Base-by-base conservation (phyloP, 2,888 invertebrate species). In the Diogma glabrata region DNA sequence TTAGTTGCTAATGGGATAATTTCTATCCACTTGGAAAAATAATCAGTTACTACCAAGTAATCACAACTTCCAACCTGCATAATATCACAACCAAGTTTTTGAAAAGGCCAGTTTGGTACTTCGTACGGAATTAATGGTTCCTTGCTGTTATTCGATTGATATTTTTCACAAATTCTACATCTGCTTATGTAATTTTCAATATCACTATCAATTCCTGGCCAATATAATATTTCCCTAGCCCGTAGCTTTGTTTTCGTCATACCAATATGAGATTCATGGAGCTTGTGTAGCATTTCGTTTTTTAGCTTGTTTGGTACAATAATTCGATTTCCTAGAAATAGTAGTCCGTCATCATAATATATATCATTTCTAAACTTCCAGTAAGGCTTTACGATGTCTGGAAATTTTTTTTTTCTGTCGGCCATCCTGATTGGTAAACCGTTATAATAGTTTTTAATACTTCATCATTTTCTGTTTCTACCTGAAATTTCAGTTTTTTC, bases 391-490 rank as follows among this genome's bases (percentile, higher is more conserved):
- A 36, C 28, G 10, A 3, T 28, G 10, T 28, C 28, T 12, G 28
- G 28, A 3, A 28, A n/a, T n/a, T 3, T 28, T 4, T 28, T 28
- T 28, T 28, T n/a, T 28, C 3, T 10, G 10, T 28, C 3, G 4
- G 28, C 4, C 28, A 28, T 28, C 28, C 28, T n/a, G 10, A 2
- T 28, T 28, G 28, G 3, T 3, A 28, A 14, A 8, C 16, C 7
- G 2, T 14, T 2, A 9, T 14, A 10, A 14, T 22, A 7, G 20
- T 6, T 10, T 24, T 22, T 22, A 19, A 10, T 9, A 47, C 51
- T 51, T 33, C 53, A 51, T 3, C 58, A 58, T 16, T 57, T 16
- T 17, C 56, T 56, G 50, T 56, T 51, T 43, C 52, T 53, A 24
- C n/a, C n/a, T n/a, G n/a, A n/a, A n/a, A n/a, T n/a, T n/a, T n/a